Evolutionary conservation across 2,888 invertebrate genomes (phyloP), one percentile per base, ranked within the genome.

Genomic region (Caenorhabditis uteleia): DNA sequence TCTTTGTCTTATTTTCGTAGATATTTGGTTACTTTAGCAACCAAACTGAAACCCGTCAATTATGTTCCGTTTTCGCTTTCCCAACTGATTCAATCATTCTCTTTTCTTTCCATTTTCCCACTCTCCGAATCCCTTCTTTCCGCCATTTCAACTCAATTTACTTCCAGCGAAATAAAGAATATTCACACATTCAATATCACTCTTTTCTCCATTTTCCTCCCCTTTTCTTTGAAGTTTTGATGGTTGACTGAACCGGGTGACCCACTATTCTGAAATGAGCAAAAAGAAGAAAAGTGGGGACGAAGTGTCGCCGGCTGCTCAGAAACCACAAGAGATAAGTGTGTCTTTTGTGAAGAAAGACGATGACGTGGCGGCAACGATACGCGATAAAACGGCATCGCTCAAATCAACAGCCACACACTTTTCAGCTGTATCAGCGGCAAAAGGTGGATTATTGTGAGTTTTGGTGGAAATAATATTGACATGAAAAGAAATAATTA

Each of bases 371-470:
- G 33, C 49, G 16, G 40, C 64, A 1, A 53, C 57, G 18, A 54
- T 71, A 26, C 25, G 51, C 4, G 66, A 71, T 26, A 61, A 68
- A 42, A 71, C 71, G 4, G 61, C 65, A 2, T 68, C 68, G 26
- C 47, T 71, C 16, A 68, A 71, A 26, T 71, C 71, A 25, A 68
- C 54, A 8, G 60, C 64, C 18, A 70, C 70, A 3, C 50, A 61
- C 38, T 55, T 61, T 31, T 53, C 62, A 23, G 56, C 56, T 20
- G 49, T 55, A n/a, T 54, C 64, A 27, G 47, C 60, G 54, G 44
- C 60, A 12, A 50, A 68, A 44, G 45, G 56, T 20, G 61, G 60
- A 45, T 29, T 68, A 45, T 43, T 67, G 68, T 70, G 60, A 70
- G 70, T 27, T 27, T n/a, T 36, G 45, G 45, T 2, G 12, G 8